Base-by-base conservation (phyloP, 2,797 vertebrate genomes). In the Karalla daura region DNA sequence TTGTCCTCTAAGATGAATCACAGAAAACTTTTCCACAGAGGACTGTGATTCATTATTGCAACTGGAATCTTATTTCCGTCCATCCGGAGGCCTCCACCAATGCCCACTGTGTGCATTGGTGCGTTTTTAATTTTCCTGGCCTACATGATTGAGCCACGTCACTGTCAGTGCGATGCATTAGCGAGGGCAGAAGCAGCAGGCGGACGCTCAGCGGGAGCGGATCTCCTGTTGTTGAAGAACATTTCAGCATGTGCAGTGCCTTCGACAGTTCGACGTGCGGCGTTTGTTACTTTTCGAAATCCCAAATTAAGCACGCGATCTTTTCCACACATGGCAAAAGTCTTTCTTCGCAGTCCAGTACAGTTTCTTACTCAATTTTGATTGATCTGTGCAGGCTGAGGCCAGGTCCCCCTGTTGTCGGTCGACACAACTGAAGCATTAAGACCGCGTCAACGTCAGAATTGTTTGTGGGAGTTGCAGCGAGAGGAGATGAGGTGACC, bases 41-140 rank as follows among this genome's bases (percentile, higher is more conserved):
- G 32, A 28, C 28, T 0, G 2, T 50, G 53, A 76, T 44, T 66
- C 11, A 54, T 73, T 74, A 53, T 68, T 17, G 50, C 11, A 18
- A 33, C 54, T 49, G 27, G 20, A 59, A 59, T 17, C 65, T 77
- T 52, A 41, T 80, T 68, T 67, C n/a, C 54, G 51, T 51, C 41
- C 27, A 52, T 41, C 50, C 40, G 61, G 36, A 64, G 24, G 35
- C 24, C 23, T 63, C 27, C 27, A 25, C 7, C 7, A 27, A 50
- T 63, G 49, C 3, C 24, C 15, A 18, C 46, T 7, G 7, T 50
- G 43, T 45, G 18, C 17, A 49, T 5, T 23, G 20, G 5, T 46
- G 55, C 5, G 1, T 59, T 33, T 14, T 14, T n/a, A n/a, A n/a
- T n/a, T 17, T 14, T 10, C 12, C 14, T 37, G 20, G 20, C 10